A percentile compares a stretch with the other conserved stretches of the same genome.
These are phyloP conservation scores for Drosophila kambysellisi DNA, from an alignment of 2,888 invertebrate species.

Conservation along the genomic window DNA sequence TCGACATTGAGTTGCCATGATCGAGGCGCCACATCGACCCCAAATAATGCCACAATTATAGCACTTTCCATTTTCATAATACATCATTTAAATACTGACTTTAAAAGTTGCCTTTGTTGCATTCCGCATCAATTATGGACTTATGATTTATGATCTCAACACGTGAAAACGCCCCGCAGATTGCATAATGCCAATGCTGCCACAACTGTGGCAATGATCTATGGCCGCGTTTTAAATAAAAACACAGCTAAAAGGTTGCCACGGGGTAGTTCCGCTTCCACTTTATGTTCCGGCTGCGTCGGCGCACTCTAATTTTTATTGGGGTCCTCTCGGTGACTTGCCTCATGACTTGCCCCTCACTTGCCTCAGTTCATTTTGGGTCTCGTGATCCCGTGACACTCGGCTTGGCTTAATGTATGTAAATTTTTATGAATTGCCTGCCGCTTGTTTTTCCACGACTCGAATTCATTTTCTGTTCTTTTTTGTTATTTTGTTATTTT, in stretches of 20 bases:
- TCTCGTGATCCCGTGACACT: slow-evolving; percentile 41
- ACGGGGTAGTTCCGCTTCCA: slow-evolving; percentile 62
- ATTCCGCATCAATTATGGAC: slow-evolving; percentile 59
- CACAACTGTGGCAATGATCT: slow-evolving; percentile 50
- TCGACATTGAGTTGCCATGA: not conserved
- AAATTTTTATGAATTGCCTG: slow-evolving; percentile 76
- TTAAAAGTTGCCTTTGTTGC: slow-evolving; percentile 7
- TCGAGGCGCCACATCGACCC: slow-evolving; percentile 16
- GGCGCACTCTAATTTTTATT: slow-evolving; percentile 79
- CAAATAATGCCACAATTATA: slow-evolving; percentile 34
- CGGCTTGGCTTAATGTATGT: slow-evolving; percentile 55
- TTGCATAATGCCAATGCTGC: slow-evolving; percentile 4
- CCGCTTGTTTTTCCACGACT: slow-evolving; percentile 21
- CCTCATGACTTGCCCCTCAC: not conserved
- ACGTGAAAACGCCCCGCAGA: slow-evolving; percentile 35
- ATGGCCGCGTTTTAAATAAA: slow-evolving; percentile 48
- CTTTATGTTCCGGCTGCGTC: slow-evolving; percentile 42
- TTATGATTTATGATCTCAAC: slow-evolving; percentile 71
- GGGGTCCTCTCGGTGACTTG: slow-evolving; percentile 8
- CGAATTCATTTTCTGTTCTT: not conserved
- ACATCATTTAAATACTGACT: slow-evolving; percentile 49
- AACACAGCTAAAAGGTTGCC: slow-evolving; percentile 25
- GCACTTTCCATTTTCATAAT: slow-evolving; percentile 45
- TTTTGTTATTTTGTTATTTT: slow-evolving; percentile 54
- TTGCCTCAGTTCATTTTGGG: not conserved